Evolutionary conservation across 2,113 vertebrate genomes (phyloP), one percentile per base, ranked within the genome.

Genomic region (Pelodiscus sinensis): DNA sequence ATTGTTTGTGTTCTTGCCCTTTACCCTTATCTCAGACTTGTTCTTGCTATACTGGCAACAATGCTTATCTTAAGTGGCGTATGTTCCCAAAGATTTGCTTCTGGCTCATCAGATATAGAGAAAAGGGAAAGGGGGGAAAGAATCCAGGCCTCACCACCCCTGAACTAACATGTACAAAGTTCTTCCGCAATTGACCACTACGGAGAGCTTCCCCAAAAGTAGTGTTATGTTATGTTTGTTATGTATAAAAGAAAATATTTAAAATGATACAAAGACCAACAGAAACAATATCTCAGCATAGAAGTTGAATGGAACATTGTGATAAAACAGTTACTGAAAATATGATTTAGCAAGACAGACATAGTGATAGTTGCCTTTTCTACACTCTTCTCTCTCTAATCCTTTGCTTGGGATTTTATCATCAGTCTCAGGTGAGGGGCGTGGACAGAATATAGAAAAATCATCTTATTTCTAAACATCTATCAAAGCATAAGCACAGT

Each of bases 401-500:
- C 27, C 75, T 86, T 73, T 78, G 81, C 83, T 81, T 93, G 51
- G 22, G 81, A 60, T 75, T 87, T 81, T 78, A 1, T 77, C 19
- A 77, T 31, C 55, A n/a, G n/a, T 60, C 9, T 79, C 51, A 94
- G 56, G 51, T 92, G 71, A 82, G 51, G 31, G 38, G 19, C 11
- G 80, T 87, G 27, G 94, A 56, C 77, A 89, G 78, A 78, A 79
- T 58, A 90, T 4, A 57, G 35, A 52, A 78, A 83, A 6, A 15
- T 89, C 71, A 60, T 50, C 16, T 62, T 81, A 91, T 93, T 87
- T 86, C 91, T 73, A 80, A 82, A 38, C 52, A 78, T 65, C 50
- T 50, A 87, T 95, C 86, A 90, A 65, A 96, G 91, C 73, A 92
- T 51, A 62, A 87, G 9, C 31, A 87, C 25, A 77, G 44, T 14